Evolutionary conservation across 2,797 vertebrate genomes (phyloP).

Genomic region (Platyrinchus mystaceus): DNA sequence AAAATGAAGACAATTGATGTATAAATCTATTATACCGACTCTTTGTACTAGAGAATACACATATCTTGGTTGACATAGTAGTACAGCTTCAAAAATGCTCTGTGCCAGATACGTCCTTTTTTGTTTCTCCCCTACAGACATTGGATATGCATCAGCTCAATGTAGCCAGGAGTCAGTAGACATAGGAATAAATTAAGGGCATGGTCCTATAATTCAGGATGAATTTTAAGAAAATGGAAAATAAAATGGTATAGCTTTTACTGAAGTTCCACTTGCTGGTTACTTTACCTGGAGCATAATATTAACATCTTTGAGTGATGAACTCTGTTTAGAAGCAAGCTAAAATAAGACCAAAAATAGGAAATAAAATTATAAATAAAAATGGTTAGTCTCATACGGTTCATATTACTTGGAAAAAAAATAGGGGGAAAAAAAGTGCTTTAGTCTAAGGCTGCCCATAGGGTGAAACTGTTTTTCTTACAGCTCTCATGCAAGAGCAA

Average conservation of each 20-base stretch:
- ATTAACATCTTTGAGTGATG: neutral
- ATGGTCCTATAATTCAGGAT: neutral
- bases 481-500: neutral
- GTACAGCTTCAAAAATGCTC: neutral
- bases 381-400: fast-evolving
- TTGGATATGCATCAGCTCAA: neutral
- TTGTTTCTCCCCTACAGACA: neutral
- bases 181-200: neutral
- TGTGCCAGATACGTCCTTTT: neutral
- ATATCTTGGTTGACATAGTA: neutral
- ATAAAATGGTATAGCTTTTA: neutral
- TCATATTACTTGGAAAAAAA: neutral
- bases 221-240: neutral
- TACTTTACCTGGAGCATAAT: neutral
- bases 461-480: neutral
- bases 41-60: neutral
- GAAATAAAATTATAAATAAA: neutral
- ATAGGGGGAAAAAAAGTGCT: fast-evolving
- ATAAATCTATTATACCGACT: neutral
- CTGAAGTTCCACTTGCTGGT: neutral
- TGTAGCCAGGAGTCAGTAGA: neutral
- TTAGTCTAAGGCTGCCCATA: neutral
- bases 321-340: neutral
- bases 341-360: neutral
- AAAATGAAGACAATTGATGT: constrained; percentile 5